Base-by-base conservation (phyloP, 2,888 invertebrate genomes). In the Drepana falcataria region DNA sequence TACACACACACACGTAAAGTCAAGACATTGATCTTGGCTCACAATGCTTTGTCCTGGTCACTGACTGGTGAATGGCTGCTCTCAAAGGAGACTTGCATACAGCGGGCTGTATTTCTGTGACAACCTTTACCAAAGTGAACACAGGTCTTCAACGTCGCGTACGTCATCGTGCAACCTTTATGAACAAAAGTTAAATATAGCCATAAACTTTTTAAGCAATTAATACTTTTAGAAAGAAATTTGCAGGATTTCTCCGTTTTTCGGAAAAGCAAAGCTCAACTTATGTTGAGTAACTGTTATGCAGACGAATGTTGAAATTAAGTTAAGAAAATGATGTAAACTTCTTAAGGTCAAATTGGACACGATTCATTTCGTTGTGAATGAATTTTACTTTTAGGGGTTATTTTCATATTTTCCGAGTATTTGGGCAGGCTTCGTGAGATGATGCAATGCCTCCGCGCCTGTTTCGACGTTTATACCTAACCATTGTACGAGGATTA, bases 1-100 rank as follows among this genome's bases (percentile, higher is more conserved):
- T 81, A 81, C 73, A 67, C 65, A 71, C 78, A 65, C 71, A 69
- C 64, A 66, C 73, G 66, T 61, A 71, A 74, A 79, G 77, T 77
- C 73, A 83, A 85, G 83, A 85, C 82, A 83, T 80, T 82, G 85
- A 85, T 87, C 85, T 86, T 81, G 71, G 77, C 65, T 68, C 74
- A 83, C 79, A 83, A 80, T 75, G 83, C 85, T 83, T 83, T 84
- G 85, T 84, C 72, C 74, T 74, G 77, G 70, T 69, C 76, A 75
- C 69, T 69, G 71, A 73, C 73, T 76, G 71, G 77, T 81, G 80
- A 80, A 79, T 77, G 76, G 73, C 70, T 72, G 60, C 58, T 65
- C 67, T 82, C 76, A 81, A 84, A 83, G 79, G 77, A 70, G 67
- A 64, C 66, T 63, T 76, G 75, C 78, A 76, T 73, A 72, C 75